A percentile compares a stretch with the other conserved stretches of the same genome.
phyloP scores from a whole-genome alignment of 2,113 vertebrate species.

The Craseonycteris thonglongyai region DNA sequence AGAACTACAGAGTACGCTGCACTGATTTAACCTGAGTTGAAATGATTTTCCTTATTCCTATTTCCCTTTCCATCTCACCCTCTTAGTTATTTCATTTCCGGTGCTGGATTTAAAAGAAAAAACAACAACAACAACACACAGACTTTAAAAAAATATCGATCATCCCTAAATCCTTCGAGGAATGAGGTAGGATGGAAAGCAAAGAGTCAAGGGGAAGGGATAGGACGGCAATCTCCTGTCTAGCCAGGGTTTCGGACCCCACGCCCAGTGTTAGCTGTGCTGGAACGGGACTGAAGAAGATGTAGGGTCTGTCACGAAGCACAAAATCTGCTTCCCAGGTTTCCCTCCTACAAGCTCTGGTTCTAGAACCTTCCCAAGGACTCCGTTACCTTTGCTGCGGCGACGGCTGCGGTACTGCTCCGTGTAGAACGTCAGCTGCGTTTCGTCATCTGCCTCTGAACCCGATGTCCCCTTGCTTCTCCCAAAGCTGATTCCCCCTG shows the following conservation, averaged over 20 bases:
- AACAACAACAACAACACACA: not conserved
- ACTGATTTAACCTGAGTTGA: not conserved
- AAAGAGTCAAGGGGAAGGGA: not conserved
- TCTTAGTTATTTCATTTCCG: not conserved
- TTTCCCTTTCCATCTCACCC: not conserved
- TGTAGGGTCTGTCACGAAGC: not conserved
- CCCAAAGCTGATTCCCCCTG: conserved; percentile 87
- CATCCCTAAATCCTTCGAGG: not conserved
- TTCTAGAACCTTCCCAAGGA: not conserved
- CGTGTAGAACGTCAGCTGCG: conserved; percentile 93
- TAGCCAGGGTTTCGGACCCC: fast-evolving
- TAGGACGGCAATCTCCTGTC: fast-evolving
- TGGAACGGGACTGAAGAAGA: not conserved
- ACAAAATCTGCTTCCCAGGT: not conserved
- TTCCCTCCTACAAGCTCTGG: not conserved
- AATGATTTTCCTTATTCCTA: not conserved
- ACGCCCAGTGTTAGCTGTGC: not conserved
- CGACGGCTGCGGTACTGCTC: conserved; percentile 92
- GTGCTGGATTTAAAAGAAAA: not conserved
- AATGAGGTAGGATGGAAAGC: not conserved
- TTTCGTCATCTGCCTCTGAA: conserved; percentile 92
- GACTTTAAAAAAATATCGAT: not conserved
- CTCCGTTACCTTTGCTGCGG: conserved; percentile 89
- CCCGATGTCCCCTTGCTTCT: conserved; percentile 90
- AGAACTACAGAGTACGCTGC: not conserved